Conservation (phyloP, 2,113 vertebrate genomes). For the Sigmodon hispidus region DNA sequence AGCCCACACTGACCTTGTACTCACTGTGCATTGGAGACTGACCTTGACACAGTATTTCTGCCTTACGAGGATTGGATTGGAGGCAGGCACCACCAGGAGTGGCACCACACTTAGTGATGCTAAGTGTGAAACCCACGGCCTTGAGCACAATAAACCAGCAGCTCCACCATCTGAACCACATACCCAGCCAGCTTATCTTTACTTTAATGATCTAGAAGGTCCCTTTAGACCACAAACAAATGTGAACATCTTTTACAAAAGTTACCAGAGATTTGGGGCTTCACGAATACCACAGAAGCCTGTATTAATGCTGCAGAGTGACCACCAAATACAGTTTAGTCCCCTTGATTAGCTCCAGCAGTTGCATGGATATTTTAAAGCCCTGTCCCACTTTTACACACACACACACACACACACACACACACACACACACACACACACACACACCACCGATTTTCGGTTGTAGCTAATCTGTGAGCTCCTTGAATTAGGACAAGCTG, state of each 20-base stretch:
- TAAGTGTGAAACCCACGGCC: not conserved
- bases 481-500: not conserved
- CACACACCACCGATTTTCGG: not conserved
- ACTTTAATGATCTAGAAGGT: not conserved
- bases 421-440: not conserved
- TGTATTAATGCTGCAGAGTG: not conserved
- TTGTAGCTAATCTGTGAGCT: not conserved
- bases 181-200: not conserved
- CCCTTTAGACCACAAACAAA: not conserved
- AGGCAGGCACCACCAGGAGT: not conserved
- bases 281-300: not conserved
- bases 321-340: not conserved
- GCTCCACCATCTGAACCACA: not conserved
- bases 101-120: not conserved
- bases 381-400: too few species aligned
- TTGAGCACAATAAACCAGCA: not conserved
- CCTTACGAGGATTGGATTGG: too few species aligned
- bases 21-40: not conserved
- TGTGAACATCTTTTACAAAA: not conserved
- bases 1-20: not conserved
- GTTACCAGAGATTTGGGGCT: not conserved
- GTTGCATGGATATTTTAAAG: not conserved
- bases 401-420: not conserved
- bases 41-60: too few species aligned
- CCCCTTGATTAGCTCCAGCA: not conserved